Evolutionary conservation across 2,113 vertebrate genomes (phyloP).

Genomic region (Tachysurus vachellii): DNA sequence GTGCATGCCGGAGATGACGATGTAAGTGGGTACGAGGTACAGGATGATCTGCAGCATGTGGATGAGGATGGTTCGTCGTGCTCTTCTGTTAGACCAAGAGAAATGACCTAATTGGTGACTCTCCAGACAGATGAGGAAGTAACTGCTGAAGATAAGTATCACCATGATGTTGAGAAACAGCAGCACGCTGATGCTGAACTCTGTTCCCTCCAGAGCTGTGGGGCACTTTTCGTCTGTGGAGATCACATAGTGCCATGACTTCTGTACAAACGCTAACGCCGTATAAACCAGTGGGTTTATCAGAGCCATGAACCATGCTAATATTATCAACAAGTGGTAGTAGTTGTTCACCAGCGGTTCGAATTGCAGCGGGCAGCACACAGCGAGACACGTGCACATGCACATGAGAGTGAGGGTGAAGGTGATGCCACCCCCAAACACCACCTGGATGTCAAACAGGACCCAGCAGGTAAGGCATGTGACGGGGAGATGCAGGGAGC

Average conservation of each 20-base stretch:
- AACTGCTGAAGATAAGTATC: constrained; percentile 58
- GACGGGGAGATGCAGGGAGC: constrained; percentile 42
- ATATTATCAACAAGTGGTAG: constrained; percentile 36
- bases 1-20: constrained; percentile 61
- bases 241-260: constrained; percentile 34
- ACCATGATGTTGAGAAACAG: constrained; percentile 57
- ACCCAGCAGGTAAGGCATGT: constrained; percentile 59
- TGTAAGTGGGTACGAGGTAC: constrained; percentile 64
- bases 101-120: constrained; percentile 65
- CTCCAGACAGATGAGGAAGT: constrained; percentile 64
- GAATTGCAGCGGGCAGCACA: constrained; percentile 63
- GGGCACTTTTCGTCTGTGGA: constrained; percentile 51
- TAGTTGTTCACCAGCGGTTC: not conserved
- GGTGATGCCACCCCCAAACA: constrained; percentile 61
- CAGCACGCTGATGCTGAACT: constrained; percentile 54
- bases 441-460: constrained; percentile 64
- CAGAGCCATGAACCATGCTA: constrained; percentile 51
- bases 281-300: constrained; percentile 61
- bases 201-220: constrained; percentile 51
- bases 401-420: constrained; percentile 68
- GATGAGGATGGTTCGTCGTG: constrained; percentile 63
- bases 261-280: constrained; percentile 41
- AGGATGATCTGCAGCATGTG: constrained; percentile 67
- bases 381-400: constrained; percentile 58
- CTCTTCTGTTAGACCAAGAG: constrained; percentile 64